Evolutionary conservation across 2,888 invertebrate species (phyloP), one percentile per base, ranked within the genome.

Genomic region (Ochlodes sylvanus): DNA sequence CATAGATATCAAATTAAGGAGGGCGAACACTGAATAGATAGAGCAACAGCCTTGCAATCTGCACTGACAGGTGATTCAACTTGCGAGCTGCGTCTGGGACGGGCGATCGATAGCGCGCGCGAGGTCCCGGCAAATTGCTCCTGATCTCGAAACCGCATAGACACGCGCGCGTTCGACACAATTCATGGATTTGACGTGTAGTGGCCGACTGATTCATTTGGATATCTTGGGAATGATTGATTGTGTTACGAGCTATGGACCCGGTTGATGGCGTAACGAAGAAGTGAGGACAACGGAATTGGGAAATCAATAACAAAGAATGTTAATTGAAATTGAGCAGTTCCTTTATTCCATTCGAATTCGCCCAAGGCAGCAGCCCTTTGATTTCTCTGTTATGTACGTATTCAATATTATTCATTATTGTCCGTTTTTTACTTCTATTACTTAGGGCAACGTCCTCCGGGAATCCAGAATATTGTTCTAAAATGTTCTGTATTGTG

Each of bases 51-150:
- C 54, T 21, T 54, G 54, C 27, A 42, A 15, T 60, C 21, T 15
- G 60, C 41, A 27, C 19, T 41, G 63, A 63, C 63, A 63, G 54
- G 63, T 63, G 63, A 63, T 54, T 63, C 63, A 63, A 63, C 63
- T 42, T 32, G n/a, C 38, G 54, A 41, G 41, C 27, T 42, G 63
- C 54, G 63, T 63, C 63, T 63, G 50, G 61, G 27, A 27, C 27
- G 27, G 27, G 27, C 27, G 27, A 52, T 60, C 58, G 42, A 58
- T 58, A 58, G 1, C 58, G 52, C 19, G 52, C 14, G 21, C 9
- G 21, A 52, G 52, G 21, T 52, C 52, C 9, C 52, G 52, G 21
- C 52, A 52, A 52, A 14, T 52, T 52, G 52, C 21, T 21, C 21
- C 52, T 52, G 52, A 52, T 19, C 52, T 52, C 52, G 14, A 6